phyloP scores from a whole-genome alignment of 2,797 vertebrate genomes.

The Pseudochaenichthys georgianus region DNA sequence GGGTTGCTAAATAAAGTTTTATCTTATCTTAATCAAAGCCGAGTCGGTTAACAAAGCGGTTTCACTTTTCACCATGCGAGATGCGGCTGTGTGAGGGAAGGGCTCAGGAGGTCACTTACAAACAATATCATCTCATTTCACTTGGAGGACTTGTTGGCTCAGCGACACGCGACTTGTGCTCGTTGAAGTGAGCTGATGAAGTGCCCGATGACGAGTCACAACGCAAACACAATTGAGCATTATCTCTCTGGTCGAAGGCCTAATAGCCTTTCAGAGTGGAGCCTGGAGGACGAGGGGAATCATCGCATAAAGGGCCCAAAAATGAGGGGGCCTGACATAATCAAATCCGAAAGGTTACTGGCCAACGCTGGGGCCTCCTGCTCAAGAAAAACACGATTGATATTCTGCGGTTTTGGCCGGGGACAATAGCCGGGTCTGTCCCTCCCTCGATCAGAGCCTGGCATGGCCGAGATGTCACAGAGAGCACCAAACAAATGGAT shows the following conservation, averaged over 20 bases:
- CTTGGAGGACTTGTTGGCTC: constrained; percentile 36
- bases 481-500: constrained; percentile 82
- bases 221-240: constrained; percentile 31
- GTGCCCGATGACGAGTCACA: constrained; percentile 61
- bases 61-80: not conserved
- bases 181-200: constrained; percentile 60
- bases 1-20: too few relatives aligned
- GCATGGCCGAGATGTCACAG: constrained; percentile 88
- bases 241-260: constrained; percentile 41
- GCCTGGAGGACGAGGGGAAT: constrained; percentile 36
- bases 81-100: not conserved
- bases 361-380: constrained; percentile 75
- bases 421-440: constrained; percentile 83
- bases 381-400: constrained; percentile 81
- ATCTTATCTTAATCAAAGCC: too few relatives aligned
- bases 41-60: too few relatives aligned
- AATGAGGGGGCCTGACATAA: constrained; percentile 78
- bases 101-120: not conserved
- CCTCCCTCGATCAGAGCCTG: constrained; percentile 77
- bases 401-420: constrained; percentile 71
- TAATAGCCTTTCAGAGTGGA: constrained; percentile 29
- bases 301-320: constrained; percentile 63
- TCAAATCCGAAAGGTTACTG: constrained; percentile 84
- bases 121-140: constrained; percentile 21
- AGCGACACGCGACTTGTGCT: constrained; percentile 13